phyloP scores from a whole-genome alignment of 2,113 vertebrate species.

The Neolamprologus modestus region DNA sequence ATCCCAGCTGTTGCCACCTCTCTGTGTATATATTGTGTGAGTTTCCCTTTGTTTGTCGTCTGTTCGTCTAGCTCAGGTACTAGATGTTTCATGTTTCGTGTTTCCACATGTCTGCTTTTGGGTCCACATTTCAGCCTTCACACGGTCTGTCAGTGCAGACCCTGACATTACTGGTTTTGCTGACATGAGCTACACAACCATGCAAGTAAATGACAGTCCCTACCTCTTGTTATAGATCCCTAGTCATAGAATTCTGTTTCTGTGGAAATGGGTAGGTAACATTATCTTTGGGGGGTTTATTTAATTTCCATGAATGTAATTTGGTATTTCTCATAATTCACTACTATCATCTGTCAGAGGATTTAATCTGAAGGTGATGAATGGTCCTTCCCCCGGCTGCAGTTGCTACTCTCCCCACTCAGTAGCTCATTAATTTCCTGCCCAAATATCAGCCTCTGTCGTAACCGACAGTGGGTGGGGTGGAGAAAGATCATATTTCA shows the following conservation, averaged over 20 bases:
- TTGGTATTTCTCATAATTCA: slow-evolving; percentile 44
- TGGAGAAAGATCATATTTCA: slow-evolving; percentile 48
- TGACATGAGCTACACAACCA: neutral
- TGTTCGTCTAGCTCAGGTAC: neutral
- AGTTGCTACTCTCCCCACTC: neutral
- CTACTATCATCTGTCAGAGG: slow-evolving; percentile 38
- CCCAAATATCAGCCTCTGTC: slow-evolving; percentile 42
- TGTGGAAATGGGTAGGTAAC: neutral
- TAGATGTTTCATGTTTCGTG: neutral
- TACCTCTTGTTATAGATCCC: neutral
- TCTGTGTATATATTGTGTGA: neutral
- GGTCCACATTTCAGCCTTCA: neutral
- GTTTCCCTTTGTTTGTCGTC: neutral
- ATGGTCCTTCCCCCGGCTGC: slow-evolving; percentile 15
- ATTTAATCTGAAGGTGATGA: slow-evolving; percentile 56
- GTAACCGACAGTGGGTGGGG: slow-evolving; percentile 5
- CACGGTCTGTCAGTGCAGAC: neutral
- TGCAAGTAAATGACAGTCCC: neutral
- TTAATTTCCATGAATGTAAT: slow-evolving; percentile 55
- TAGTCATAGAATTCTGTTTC: neutral
- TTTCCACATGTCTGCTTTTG: neutral
- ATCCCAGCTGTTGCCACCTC: neutral
- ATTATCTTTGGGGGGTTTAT: slow-evolving; percentile 11
- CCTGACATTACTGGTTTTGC: neutral
- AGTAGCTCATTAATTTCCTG: slow-evolving; percentile 60